Base-by-base conservation (phyloP, 2,797 vertebrate species). In the Pseudopleuronectes americanus region DNA sequence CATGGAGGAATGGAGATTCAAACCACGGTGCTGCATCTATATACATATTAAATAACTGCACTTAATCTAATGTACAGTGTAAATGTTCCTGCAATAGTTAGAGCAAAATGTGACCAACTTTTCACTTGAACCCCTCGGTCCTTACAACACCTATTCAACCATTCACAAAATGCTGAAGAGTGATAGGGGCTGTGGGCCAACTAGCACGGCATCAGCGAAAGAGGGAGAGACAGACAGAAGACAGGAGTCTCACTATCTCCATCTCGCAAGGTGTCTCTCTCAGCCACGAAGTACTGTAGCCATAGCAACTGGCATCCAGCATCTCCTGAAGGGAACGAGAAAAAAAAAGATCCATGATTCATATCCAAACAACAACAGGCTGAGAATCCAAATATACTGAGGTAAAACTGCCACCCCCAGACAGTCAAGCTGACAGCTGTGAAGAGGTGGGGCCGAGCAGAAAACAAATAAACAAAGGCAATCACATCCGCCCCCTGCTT, bases 291-390 rank as follows among this genome's bases (percentile, higher is more conserved):
- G 79, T 63, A 73, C 71, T 67, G 90, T 92, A 84, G 76, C 84
- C 89, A 92, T 92, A 85, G 91, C 89, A 92, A 92, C 90, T 84
- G 83, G 83, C 72, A 73, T 67, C 77, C 78, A 71, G 77, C 79
- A 89, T 83, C 82, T 89, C 85, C 76, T 90, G 76, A 74, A 87
- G 79, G 83, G 81, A 82, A 81, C 76, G 74, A 71, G 78, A 74
- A 84, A 45, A 74, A 84, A 45, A 79, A 71, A 60, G 79, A 89
- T 84, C 79, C 76, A 72, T 92, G 88, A 88, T 88, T 92, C 87
- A 91, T 88, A 81, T 85, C 81, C 84, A 89, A 89, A 90, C 82
- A 90, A 86, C 83, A 81, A 90, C 83, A 90, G 86, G 75, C 87
- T 72, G 73, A 85, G 84, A 87, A 79, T 91, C 86, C 90, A 90